Percentiles rank a stretch among this genome's conserved stretches.
Conservation (phyloP, 2,888 invertebrate genomes). For the Napeogenes sylphis region DNA sequence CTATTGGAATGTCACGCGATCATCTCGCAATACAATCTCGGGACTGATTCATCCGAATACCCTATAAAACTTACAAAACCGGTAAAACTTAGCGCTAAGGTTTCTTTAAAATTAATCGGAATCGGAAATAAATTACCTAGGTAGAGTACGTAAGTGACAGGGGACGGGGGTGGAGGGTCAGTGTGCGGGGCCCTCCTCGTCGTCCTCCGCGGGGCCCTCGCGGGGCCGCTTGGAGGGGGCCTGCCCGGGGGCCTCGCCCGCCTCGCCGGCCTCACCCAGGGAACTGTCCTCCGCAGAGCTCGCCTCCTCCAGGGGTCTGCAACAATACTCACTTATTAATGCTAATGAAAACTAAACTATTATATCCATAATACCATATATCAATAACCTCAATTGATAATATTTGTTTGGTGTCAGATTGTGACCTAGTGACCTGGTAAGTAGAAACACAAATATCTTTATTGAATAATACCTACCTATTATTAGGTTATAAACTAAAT, state of each 20-base stretch:
- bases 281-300: conserved; percentile 77
- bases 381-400: no score
- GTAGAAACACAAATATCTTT: no score
- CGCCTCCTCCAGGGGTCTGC: conserved; percentile 72
- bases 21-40: conserved; percentile 61
- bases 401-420: not conserved
- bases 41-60: conserved; percentile 42
- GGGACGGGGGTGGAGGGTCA: conserved; percentile 62
- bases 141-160: conserved; percentile 77
- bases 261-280: conserved; percentile 63
- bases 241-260: conserved; percentile 52
- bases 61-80: conserved; percentile 79
- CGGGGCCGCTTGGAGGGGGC: conserved; percentile 65
- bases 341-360: no score
- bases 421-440: no score
- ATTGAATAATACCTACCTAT: no score
- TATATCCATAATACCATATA: no score
- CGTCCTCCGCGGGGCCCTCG: conserved; percentile 68
- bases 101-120: conserved; percentile 74
- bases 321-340: not conserved
- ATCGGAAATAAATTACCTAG: conserved; percentile 80
- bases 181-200: conserved; percentile 45
- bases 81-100: conserved; percentile 73
- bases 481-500: no score
- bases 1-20: conserved; percentile 75